Percentiles rank a stretch among this genome's conserved stretches.
Conservation (phyloP, 1,140 invertebrate species). For the Drosophila punjabiensis region DNA sequence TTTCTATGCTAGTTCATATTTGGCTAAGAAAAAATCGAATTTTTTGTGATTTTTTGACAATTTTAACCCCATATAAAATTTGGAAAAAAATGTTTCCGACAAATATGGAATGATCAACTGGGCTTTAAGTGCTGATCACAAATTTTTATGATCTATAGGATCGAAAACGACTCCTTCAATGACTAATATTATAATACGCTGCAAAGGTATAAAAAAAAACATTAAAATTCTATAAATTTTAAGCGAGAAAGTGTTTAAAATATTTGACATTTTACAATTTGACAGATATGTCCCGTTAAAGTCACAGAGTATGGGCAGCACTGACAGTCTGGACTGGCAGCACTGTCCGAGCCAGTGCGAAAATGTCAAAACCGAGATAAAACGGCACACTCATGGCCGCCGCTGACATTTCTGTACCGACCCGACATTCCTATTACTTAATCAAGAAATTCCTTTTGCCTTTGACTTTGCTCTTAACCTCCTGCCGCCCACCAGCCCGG, state of each 20-base stretch:
- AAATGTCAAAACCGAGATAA: conserved; percentile 29
- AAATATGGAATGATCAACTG: too few species aligned
- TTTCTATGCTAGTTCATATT: too few species aligned
- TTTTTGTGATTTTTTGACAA: too few species aligned
- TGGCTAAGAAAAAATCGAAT: too few species aligned
- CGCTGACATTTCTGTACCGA: conserved; percentile 41
- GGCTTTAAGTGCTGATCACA: too few species aligned
- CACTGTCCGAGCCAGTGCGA: not conserved
- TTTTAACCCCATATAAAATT: too few species aligned
- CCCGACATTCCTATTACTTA: conserved; percentile 74
- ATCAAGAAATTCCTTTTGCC: conserved; percentile 76
- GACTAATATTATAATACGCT: too few species aligned
- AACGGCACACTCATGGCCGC: conserved; percentile 41
- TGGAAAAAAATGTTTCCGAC: too few species aligned
- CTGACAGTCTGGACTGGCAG: not conserved
- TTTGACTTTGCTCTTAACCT: conserved; percentile 8
- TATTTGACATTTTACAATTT: not conserved
- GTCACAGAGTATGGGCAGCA: not conserved
- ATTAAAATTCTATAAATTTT: not conserved
- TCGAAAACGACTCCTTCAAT: too few species aligned
- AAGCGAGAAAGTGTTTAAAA: not conserved
- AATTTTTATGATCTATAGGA: too few species aligned
- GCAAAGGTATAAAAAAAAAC: not conserved
- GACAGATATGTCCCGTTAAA: not conserved
- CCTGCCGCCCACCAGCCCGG: conserved; percentile 1